Evolutionary conservation across 2,888 invertebrate genomes (phyloP), one percentile per base, ranked within the genome.

Genomic region (Dasypogon diadema): DNA sequence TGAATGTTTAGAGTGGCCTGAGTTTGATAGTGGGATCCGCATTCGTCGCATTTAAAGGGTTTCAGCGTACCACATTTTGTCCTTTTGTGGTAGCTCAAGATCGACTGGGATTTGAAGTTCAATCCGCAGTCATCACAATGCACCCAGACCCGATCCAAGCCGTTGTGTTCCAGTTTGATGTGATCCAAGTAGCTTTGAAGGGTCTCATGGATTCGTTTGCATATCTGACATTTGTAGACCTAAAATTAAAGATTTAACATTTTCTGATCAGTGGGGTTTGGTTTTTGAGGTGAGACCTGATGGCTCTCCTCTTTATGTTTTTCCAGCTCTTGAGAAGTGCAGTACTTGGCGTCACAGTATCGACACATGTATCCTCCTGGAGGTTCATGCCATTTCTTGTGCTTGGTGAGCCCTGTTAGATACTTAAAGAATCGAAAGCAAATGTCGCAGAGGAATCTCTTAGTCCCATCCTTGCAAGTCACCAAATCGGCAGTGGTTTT

Each of bases 31-130:
- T 80, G 80, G 78, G 82, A 80, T 2, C 78, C 74, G 73, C 84
- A 84, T 78, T 84, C 82, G 76, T 85, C 81, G 80, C 87, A 87
- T 73, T 83, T 82, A 77, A 82, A 85, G 8, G 82, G 81, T 78
- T 85, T 87, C 21, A 84, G 81, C 2, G 85, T 84, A n/a, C 87
- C 87, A 80, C 87, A 87, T 80, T 86, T 84, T 2, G 87, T 87
- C 1, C 81, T 80, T 6, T 78, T 79, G 68, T 85, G 85, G 2
- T 82, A 82, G 5, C 83, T 83, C 26, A 85, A 82, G 24, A 86
- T 85, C 70, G 83, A 83, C 77, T 84, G 82, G 0, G 85, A 85
- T 76, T 84, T 85, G 79, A 86, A 87, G 72, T 85, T 85, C 76
- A 84, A 84, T 2, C 86, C 87, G 80, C 87, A 88, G 77, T 85